Evolutionary conservation across 1,140 invertebrate genomes (phyloP).

Genomic region (Neodiprion fabricii): DNA sequence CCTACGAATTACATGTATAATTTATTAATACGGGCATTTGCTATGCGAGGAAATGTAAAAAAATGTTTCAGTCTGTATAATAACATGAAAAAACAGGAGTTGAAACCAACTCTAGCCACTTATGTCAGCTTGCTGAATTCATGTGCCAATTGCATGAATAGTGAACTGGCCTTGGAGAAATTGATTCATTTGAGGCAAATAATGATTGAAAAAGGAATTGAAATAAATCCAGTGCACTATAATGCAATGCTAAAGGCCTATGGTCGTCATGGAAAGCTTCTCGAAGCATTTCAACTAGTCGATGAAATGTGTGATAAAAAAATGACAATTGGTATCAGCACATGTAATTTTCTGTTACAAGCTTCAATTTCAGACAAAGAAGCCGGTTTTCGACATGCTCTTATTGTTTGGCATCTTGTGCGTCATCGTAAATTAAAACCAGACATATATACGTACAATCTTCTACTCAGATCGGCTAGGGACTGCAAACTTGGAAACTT

Average conservation of each 20-base stretch:
- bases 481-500: constrained; percentile 80
- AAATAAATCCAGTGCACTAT: constrained; percentile 80
- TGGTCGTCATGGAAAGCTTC: constrained; percentile 78
- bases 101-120: constrained; percentile 71
- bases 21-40: constrained; percentile 81
- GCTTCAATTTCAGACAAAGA: constrained; percentile 80
- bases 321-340: constrained; percentile 70
- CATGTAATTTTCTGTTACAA: constrained; percentile 82
- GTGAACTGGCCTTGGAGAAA: constrained; percentile 64
- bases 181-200: constrained; percentile 66
- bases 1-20: constrained; percentile 82
- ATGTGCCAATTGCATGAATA: constrained; percentile 80
- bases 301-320: constrained; percentile 82
- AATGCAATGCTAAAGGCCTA: constrained; percentile 92
- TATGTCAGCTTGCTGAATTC: constrained; percentile 89
- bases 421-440: constrained; percentile 69
- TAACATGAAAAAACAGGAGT: constrained; percentile 77
- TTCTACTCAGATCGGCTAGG: constrained; percentile 77
- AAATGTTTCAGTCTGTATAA: constrained; percentile 85
- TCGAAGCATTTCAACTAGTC: constrained; percentile 78
- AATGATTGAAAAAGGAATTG: constrained; percentile 72
- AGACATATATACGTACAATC: constrained; percentile 78
- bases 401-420: constrained; percentile 88
- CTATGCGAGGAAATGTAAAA: constrained; percentile 79
- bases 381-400: constrained; percentile 79